Evolutionary conservation across 2,888 invertebrate genomes (phyloP), one percentile per base, ranked within the genome.

Genomic region (Campopleginae sp.): DNA sequence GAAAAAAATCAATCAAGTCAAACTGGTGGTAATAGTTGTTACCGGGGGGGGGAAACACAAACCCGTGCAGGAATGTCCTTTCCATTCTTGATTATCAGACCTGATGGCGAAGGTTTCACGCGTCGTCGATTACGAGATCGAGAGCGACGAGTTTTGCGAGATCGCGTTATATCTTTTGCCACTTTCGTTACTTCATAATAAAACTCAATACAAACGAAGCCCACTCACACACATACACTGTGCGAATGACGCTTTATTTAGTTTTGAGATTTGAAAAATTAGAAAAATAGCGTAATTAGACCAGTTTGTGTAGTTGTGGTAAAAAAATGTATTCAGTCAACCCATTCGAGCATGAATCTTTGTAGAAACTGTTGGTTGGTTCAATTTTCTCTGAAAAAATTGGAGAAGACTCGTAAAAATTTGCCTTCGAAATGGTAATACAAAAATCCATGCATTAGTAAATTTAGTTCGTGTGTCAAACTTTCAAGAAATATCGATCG

Each of bases 31-130:
- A 79, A 79, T 65, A 70, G 58, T 81, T 63, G 74, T 74, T 74
- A 68, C 68, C 44, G 46, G 51, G 1, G 51, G 1, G 63, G 74
- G 42, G 61, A 31, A 12, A 51, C 61, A 84, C 33, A 77, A 42
- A 71, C 65, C 74, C 74, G 68, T 89, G 88, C 88, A 88, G 90
- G 90, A 91, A 91, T 91, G 91, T 91, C 90, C 91, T 91, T 92
- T 91, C 90, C 89, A 89, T 90, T 90, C 89, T 90, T 88, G 90
- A 87, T 91, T 92, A 91, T 92, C 92, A 86, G 58, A 74, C 54
- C 27, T 58, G 76, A 48, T 61, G 84, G 87, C 83, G 86, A 89
- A 89, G 89, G 90, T 91, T 91, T 92, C 89, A 91, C 90, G 91
- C 90, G 87, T 89, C 89, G 91, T 91, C 91, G 89, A 88, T 80